Evolutionary conservation across 2,113 vertebrate species (phyloP).

Genomic region (Nymphicus hollandicus): DNA sequence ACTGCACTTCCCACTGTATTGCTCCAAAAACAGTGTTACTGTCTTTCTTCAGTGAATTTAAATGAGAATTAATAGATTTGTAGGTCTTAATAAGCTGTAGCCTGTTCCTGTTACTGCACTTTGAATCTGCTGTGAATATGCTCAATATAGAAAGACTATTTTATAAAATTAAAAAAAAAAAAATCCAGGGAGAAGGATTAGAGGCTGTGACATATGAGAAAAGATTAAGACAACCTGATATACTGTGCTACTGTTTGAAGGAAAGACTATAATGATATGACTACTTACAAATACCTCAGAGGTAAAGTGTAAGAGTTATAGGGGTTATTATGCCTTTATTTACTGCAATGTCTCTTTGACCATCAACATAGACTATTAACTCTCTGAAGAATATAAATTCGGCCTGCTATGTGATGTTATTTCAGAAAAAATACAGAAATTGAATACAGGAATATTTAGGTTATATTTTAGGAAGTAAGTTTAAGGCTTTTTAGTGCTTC

Average conservation of each 20-base stretch:
- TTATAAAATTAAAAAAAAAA: not conserved
- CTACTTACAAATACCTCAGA: not conserved
- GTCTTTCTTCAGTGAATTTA: constrained; percentile 3
- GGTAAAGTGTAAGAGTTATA: not conserved
- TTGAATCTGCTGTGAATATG: not conserved
- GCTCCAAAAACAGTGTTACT: not conserved
- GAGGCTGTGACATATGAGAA: not conserved
- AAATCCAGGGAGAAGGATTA: not conserved
- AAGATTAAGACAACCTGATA: not conserved
- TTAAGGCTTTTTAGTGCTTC: not conserved
- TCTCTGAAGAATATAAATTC: not conserved
- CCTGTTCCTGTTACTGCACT: not conserved
- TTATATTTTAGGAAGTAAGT: not conserved
- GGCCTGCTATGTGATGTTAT: not conserved
- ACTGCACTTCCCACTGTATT: not conserved
- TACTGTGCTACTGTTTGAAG: not conserved
- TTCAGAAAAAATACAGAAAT: not conserved
- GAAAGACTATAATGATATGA: not conserved
- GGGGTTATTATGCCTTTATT: not conserved
- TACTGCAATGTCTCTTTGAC: not conserved
- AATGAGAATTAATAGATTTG: not conserved
- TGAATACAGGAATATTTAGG: not conserved
- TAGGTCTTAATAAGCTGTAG: not conserved
- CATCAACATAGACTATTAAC: not conserved
- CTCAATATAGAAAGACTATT: not conserved